A percentile compares a stretch with the other conserved stretches of the same genome.
These are phyloP conservation scores for Mya arenaria DNA, from an alignment of 1,140 invertebrate genomes.

Conservation along the genomic window DNA sequence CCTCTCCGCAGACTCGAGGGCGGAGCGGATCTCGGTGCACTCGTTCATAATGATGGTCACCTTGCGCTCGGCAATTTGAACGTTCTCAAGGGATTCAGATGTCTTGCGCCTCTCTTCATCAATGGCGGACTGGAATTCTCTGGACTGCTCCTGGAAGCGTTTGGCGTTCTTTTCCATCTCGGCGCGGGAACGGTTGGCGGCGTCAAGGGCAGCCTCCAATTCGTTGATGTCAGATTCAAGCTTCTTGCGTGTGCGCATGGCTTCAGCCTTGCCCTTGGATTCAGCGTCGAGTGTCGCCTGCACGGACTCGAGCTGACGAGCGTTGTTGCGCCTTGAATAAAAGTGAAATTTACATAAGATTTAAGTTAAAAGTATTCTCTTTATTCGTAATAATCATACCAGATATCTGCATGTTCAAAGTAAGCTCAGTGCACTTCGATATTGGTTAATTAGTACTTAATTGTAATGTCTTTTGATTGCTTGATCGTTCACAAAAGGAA, in stretches of 20 bases:
- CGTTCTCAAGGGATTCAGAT: conserved; percentile 97
- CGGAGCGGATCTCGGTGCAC: conserved; percentile 95
- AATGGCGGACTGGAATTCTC: conserved; percentile 88
- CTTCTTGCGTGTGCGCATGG: conserved; percentile 99
- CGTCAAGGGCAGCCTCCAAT: conserved; percentile 97
- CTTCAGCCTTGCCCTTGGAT: conserved; percentile 99
- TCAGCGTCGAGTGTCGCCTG: conserved; percentile 99
- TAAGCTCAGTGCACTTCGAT: neutral
- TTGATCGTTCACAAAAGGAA: neutral
- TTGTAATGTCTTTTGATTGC: neutral
- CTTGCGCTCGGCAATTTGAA: conserved; percentile 96
- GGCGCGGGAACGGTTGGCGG: conserved; percentile 88
- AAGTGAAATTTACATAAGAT: neutral
- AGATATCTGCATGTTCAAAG: too few species aligned
- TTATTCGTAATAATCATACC: too few species aligned
- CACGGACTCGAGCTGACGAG: conserved; percentile 99
- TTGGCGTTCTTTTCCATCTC: conserved; percentile 99
- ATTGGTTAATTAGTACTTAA: neutral
- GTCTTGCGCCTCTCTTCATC: conserved; percentile 98
- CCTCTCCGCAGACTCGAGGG: conserved; percentile 96
- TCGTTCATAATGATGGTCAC: conserved; percentile 97
- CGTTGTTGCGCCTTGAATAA: conserved; percentile 95
- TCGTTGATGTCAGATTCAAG: conserved; percentile 99
- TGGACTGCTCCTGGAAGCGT: conserved; percentile 96
- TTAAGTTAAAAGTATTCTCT: neutral